Conservation (phyloP, 2,888 invertebrate species). For the Cryptus viduatorius region DNA sequence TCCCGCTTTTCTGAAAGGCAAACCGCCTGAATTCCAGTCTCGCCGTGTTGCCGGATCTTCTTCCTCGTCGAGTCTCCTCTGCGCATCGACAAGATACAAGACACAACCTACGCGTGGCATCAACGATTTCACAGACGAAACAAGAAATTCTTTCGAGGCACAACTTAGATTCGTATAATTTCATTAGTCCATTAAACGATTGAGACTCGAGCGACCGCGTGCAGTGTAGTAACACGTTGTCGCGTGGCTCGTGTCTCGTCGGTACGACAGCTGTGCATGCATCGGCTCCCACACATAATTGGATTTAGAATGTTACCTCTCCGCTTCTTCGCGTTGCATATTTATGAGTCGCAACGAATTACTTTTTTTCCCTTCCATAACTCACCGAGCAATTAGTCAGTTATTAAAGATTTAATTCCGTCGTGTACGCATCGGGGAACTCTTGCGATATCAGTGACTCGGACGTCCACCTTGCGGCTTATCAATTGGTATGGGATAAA, state of each 20-base stretch:
- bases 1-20: conserved; percentile 74
- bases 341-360: conserved; percentile 33
- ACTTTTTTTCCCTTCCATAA: conserved; percentile 5
- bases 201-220: conserved; percentile 56
- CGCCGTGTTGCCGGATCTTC: conserved; percentile 76
- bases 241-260: conserved; percentile 66
- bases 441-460: not conserved
- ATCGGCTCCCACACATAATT: conserved; percentile 72
- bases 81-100: conserved; percentile 26
- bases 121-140: not conserved
- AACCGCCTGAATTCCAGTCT: conserved; percentile 73
- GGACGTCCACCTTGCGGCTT: conserved; percentile 4
- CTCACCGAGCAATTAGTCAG: not conserved
- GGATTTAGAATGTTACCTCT: conserved; percentile 42
- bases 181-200: conserved; percentile 82
- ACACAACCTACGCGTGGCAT: not conserved
- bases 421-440: not conserved
- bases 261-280: conserved; percentile 74
- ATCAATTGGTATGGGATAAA: conserved; percentile 67
- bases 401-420: not conserved
- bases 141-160: not conserved
- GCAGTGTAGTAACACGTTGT: conserved; percentile 45
- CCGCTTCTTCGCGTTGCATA: conserved; percentile 56
- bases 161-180: conserved; percentile 81
- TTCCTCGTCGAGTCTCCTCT: conserved; percentile 44